Conservation (phyloP, 2,113 vertebrate species). For the Psittacula cyanocephala region DNA sequence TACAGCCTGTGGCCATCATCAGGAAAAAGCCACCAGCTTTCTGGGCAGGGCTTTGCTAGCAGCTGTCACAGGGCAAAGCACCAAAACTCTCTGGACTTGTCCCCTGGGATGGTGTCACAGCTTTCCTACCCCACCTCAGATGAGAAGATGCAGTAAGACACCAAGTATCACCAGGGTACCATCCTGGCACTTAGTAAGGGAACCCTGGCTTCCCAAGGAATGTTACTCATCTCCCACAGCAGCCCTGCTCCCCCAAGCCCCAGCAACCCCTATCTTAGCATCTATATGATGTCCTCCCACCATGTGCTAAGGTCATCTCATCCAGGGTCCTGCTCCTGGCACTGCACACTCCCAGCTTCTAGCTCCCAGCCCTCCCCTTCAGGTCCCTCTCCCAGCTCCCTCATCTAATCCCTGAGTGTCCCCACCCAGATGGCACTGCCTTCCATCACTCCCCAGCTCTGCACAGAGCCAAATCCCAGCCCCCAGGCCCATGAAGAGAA, state of each 20-base stretch:
- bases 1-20: not conserved
- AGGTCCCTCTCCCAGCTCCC: not conserved
- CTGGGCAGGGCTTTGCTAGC: not conserved
- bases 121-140: not conserved
- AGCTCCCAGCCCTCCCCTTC: not conserved
- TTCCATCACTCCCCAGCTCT: not conserved
- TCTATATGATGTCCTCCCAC: not conserved
- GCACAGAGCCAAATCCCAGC: slow-evolving; percentile 7
- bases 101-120: not conserved
- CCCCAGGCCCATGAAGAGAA: slow-evolving; percentile 58
- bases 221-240: not conserved
- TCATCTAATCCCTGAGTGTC: not conserved
- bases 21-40: not conserved
- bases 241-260: not conserved
- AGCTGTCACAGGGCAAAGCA: not conserved
- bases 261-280: not conserved
- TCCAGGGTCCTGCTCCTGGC: not conserved
- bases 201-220: not conserved
- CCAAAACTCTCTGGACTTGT: not conserved
- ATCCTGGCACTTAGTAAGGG: not conserved
- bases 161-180: not conserved
- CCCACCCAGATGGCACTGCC: not conserved
- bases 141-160: not conserved
- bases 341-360: not conserved
- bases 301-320: not conserved